Evolutionary conservation across 2,888 invertebrate genomes (phyloP).

Genomic region (Cerastis rubricosa): DNA sequence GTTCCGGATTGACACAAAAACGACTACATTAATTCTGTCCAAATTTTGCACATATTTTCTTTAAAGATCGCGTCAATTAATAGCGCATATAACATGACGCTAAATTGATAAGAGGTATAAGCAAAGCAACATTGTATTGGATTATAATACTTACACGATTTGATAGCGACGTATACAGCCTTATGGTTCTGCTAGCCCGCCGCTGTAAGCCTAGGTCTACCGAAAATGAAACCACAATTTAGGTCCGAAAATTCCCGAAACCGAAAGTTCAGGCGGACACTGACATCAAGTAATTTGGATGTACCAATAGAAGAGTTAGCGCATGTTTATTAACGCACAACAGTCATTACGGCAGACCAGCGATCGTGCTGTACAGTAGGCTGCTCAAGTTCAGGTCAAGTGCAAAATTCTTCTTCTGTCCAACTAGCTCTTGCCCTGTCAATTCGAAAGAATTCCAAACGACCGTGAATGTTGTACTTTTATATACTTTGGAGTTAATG

Average conservation of each 20-base stretch:
- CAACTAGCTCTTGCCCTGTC: conserved; percentile 6
- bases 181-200: neutral
- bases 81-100: neutral
- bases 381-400: neutral
- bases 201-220: neutral
- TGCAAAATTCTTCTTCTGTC: neutral
- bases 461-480: neutral
- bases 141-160: neutral
- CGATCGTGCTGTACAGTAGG: neutral
- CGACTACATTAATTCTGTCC: neutral
- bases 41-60: neutral
- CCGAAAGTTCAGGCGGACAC: neutral
- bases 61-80: neutral
- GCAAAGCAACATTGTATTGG: neutral
- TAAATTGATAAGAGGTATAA: neutral
- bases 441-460: too few species aligned
- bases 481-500: neutral
- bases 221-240: neutral
- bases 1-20: neutral
- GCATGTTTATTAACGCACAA: neutral
- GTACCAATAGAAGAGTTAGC: neutral
- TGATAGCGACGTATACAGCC: neutral
- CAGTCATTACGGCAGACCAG: neutral
- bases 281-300: neutral
- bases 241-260: neutral